Evolutionary conservation across 2,888 invertebrate species (phyloP), one percentile per base, ranked within the genome.

Genomic region (Drosophila rubida): DNA sequence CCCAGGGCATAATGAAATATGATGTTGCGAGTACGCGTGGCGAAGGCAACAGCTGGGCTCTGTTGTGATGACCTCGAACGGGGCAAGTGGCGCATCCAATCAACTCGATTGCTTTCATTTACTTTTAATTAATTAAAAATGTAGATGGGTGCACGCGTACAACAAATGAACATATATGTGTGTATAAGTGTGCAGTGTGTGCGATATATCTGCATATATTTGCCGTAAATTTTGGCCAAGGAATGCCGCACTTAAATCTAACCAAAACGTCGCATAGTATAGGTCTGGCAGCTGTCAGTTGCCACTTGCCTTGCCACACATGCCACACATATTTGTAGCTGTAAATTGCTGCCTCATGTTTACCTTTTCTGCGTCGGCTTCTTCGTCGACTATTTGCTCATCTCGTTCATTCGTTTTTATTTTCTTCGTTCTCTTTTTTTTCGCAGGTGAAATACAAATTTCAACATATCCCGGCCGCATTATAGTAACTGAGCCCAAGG

Each of bases 391-490:
- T 44, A 19, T 11, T 49, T 51, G n/a, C 44, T 45, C 32, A 39
- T 48, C 5, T 32, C 23, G 14, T 39, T 22, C 11, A n/a, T 1
- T 53, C 11, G 8, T 27, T 7, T 42, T 16, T 3, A 30, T n/a
- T n/a, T 13, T 13, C 16, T 16, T 30, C 22, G 2, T 35, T 2
- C 42, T 5, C 9, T 27, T 44, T 37, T 42, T 44, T 46, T 22
- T 44, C 14, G 14, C 83, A 92, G 92, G 94, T 75, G 94, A 94
- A 86, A 93, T 94, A 66, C 94, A 95, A 91, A 93, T 94, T 80
- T 96, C 96, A 90, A 93, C 94, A 82, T 95, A 95, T 91, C 94
- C 94, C 78, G 95, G 95, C 92, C 92, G 94, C 92, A 93, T 93
- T 78, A 93, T 93, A 80, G 93, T 94, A 71, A 93, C 93, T 75